Evolutionary conservation across 2,888 invertebrate genomes (phyloP).

Genomic region (Lymantria dispar): DNA sequence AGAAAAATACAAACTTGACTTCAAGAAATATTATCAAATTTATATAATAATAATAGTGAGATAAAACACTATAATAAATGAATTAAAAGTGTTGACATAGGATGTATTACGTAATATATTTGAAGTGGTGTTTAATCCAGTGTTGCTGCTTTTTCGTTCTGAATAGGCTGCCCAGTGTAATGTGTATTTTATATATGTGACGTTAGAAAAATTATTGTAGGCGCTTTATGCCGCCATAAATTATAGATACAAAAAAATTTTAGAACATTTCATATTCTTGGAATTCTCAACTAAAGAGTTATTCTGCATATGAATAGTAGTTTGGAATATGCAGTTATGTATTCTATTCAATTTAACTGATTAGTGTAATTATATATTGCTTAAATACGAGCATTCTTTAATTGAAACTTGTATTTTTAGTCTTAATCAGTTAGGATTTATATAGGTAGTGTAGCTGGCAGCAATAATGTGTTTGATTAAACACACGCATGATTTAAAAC

Average conservation of each 20-base stretch:
- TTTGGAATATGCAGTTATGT: slow-evolving; percentile 47
- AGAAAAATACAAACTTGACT: neutral
- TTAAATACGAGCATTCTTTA: slow-evolving; percentile 49
- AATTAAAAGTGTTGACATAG: slow-evolving; percentile 31
- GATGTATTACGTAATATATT: slow-evolving; percentile 33
- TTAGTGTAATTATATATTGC: slow-evolving; percentile 57
- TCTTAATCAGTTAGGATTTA: slow-evolving; percentile 37
- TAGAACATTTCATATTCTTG: slow-evolving; percentile 69
- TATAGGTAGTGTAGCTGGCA: slow-evolving; percentile 28
- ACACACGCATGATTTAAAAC: slow-evolving; percentile 13
- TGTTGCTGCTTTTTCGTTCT: slow-evolving; percentile 42
- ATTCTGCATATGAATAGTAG: slow-evolving; percentile 46
- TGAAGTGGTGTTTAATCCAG: slow-evolving; percentile 43
- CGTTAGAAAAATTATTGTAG: slow-evolving; percentile 51
- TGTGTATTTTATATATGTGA: slow-evolving; percentile 51
- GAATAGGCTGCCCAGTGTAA: slow-evolving; percentile 54
- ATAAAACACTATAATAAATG: slow-evolving; percentile 30
- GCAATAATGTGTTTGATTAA: slow-evolving; percentile 12
- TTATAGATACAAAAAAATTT: slow-evolving; percentile 47
- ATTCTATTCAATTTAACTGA: slow-evolving; percentile 52
- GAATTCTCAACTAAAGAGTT: slow-evolving; percentile 47
- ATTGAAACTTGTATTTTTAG: slow-evolving; percentile 43
- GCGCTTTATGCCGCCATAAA: slow-evolving; percentile 26
- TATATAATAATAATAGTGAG: slow-evolving; percentile 11
- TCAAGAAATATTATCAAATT: neutral